Conservation (phyloP, 2,888 invertebrate genomes). For the Trachelus stipa region DNA sequence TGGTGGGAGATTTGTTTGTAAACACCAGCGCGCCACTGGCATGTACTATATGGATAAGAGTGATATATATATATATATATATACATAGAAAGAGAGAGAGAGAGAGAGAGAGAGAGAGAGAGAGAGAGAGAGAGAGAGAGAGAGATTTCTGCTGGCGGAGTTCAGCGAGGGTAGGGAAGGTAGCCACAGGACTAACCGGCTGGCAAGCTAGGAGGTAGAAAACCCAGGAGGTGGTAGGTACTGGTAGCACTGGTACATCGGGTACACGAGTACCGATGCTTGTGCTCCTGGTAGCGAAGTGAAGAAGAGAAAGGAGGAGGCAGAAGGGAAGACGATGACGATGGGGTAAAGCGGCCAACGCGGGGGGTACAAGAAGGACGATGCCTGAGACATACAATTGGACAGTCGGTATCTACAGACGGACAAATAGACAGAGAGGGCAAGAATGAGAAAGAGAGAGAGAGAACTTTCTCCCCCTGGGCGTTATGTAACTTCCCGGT, state of each 20-base stretch:
- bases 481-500: conserved; percentile 55
- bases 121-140: too few relatives aligned
- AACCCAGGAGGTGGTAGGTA: too few relatives aligned
- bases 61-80: too few relatives aligned
- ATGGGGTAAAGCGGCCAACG: conserved; percentile 22
- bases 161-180: not conserved
- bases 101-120: too few relatives aligned
- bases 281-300: too few relatives aligned
- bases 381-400: too few relatives aligned
- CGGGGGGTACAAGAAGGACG: conserved; percentile 11
- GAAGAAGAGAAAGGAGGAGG: too few relatives aligned
- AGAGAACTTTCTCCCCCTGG: conserved; percentile 58
- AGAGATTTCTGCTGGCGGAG: not conserved
- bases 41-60: too few relatives aligned
- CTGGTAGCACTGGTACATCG: too few relatives aligned
- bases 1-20: conserved; percentile 61
- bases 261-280: too few relatives aligned
- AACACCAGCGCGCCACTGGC: conserved; percentile 41
- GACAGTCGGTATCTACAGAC: not conserved
- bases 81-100: too few relatives aligned
- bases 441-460: conserved; percentile 17
- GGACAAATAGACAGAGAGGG: conserved; percentile 24
- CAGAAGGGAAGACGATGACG: conserved; percentile 15
- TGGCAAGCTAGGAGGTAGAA: too few relatives aligned
- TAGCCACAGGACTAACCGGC: not conserved